Conservation (phyloP, 1,140 invertebrate species). For the Drosophila jambulina region DNA sequence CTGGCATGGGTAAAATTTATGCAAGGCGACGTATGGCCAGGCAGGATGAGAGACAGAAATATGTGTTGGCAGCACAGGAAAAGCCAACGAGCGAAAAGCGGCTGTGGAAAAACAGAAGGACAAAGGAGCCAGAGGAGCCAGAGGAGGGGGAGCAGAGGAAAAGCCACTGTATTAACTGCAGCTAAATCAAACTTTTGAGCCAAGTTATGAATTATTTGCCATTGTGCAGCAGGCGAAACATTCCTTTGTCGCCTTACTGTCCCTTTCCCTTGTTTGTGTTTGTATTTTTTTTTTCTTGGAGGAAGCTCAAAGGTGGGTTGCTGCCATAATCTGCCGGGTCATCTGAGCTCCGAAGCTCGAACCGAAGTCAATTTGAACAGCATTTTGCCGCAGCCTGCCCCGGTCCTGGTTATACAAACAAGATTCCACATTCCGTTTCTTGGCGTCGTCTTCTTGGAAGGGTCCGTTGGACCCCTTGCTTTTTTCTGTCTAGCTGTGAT, state of each 20-base stretch:
- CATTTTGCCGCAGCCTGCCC: conserved; percentile 32
- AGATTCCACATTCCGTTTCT: conserved; percentile 38
- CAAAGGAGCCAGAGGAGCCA: neutral
- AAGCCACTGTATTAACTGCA: conserved; percentile 75
- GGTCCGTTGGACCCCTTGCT: neutral
- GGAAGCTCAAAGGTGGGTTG: conserved; percentile 17
- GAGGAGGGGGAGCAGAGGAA: neutral
- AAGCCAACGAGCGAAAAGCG: conserved; percentile 3
- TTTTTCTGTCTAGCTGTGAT: conserved; percentile 65
- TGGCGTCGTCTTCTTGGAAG: conserved; percentile 9
- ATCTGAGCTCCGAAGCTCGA: conserved; percentile 24
- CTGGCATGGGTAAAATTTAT: conserved; percentile 58
- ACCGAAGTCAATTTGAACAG: conserved; percentile 70
- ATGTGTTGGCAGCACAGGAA: conserved; percentile 30
- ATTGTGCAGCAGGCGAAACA: conserved; percentile 77
- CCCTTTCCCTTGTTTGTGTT: conserved; percentile 6
- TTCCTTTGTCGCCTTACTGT: conserved; percentile 60
- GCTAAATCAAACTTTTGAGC: conserved; percentile 80
- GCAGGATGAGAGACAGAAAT: conserved; percentile 40
- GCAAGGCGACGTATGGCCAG: conserved; percentile 71
- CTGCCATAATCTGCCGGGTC: conserved; percentile 37
- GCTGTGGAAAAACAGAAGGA: conserved; percentile 4
- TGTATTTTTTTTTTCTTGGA: conserved; percentile 6
- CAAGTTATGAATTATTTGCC: conserved; percentile 82
- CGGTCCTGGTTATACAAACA: conserved; percentile 38